Evolutionary conservation across 2,797 vertebrate species (phyloP).

Genomic region (Chelonia mydas): DNA sequence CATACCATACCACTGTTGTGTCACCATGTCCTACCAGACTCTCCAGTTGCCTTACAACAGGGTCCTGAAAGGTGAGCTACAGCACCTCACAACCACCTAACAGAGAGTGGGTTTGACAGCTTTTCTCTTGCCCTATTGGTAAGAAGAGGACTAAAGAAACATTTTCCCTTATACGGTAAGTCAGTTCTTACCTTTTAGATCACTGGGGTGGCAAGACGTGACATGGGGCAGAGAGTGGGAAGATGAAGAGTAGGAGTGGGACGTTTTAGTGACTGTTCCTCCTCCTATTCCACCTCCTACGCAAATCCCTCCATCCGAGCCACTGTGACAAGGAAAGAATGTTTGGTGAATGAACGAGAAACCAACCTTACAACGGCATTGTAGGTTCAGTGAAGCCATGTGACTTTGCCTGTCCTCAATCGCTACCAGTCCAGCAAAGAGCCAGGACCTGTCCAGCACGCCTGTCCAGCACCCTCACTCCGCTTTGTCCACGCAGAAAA

Average conservation of each 20-base stretch:
- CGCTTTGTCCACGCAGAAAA: background rate
- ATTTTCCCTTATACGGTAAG: background rate
- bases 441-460: background rate
- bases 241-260: conserved; percentile 56
- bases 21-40: background rate
- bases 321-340: background rate
- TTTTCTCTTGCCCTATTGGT: background rate
- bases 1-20: background rate
- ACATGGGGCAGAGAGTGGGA: conserved; percentile 26
- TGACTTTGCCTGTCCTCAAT: background rate
- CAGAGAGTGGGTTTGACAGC: accelerated
- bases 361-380: background rate
- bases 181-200: conserved; percentile 68
- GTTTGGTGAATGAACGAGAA: background rate
- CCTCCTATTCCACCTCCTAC: conserved; percentile 59
- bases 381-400: background rate
- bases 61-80: background rate
- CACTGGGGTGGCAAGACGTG: conserved; percentile 52
- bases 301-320: conserved; percentile 61
- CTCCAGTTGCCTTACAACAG: background rate
- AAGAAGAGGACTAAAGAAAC: background rate
- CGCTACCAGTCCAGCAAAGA: background rate
- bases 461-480: background rate
- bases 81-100: background rate
- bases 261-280: conserved; percentile 61